These are phyloP conservation scores for Todus mexicanus DNA, from an alignment of 2,797 vertebrate genomes.

Conservation along the genomic window DNA sequence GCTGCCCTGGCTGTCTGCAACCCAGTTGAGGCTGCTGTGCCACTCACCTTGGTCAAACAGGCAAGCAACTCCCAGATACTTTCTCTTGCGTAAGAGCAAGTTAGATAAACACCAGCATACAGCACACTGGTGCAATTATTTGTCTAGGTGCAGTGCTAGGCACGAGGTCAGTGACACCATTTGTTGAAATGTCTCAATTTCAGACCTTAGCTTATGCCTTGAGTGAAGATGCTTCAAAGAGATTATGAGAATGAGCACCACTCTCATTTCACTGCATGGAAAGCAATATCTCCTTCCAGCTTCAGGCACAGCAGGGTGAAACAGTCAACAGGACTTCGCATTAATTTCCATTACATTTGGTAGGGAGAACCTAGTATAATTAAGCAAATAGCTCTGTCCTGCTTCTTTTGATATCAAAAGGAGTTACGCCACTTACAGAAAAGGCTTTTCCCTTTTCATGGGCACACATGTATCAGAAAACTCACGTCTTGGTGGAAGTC, in stretches of 20 bases:
- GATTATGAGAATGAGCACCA: not conserved
- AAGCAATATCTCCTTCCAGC: not conserved
- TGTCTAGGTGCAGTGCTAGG: not conserved
- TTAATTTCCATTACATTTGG: not conserved
- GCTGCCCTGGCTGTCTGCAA: not conserved
- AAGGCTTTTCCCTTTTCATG: not conserved
- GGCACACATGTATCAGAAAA: not conserved
- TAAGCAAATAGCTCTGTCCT: not conserved
- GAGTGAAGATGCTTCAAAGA: not conserved
- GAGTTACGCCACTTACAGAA: not conserved
- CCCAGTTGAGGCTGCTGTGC: not conserved
- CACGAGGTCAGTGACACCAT: not conserved
- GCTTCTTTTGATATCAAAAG: not conserved
- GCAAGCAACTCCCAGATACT: not conserved
- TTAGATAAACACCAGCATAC: not conserved
- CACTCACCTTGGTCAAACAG: not conserved
- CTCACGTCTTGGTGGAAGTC: fast-evolving
- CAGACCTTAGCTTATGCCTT: not conserved
- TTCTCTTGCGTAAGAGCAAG: not conserved
- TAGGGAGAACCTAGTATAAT: not conserved
- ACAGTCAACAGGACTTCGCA: not conserved
- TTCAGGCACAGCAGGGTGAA: not conserved
- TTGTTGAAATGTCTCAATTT: not conserved
- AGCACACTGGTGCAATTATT: not conserved
- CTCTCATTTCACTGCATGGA: not conserved